phyloP scores from a whole-genome alignment of 2,113 vertebrate species.

The Bubo blakistoni region DNA sequence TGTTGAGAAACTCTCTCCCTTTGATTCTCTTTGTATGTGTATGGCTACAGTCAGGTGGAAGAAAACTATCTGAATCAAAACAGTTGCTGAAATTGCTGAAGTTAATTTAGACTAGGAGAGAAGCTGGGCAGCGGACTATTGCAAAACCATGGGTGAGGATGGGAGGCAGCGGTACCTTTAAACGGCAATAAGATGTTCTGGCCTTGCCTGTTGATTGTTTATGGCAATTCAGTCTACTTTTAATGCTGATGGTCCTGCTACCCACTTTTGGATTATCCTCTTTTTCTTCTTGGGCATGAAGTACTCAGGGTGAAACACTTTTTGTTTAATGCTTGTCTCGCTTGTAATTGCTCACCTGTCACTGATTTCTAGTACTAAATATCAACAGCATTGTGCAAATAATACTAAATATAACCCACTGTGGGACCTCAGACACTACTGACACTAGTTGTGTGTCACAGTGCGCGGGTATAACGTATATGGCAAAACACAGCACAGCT shows the following conservation, averaged over 20 bases:
- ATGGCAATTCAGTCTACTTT: background rate
- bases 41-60: accelerated
- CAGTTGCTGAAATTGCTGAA: background rate
- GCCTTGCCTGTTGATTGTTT: background rate
- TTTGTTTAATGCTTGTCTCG: background rate
- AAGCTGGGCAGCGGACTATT: background rate
- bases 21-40: background rate
- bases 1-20: background rate
- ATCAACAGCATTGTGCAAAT: background rate
- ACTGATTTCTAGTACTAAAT: background rate
- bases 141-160: accelerated
- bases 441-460: accelerated
- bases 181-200: background rate
- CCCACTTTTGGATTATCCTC: background rate
- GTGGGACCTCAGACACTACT: background rate
- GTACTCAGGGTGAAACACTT: background rate
- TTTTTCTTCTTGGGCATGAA: background rate
- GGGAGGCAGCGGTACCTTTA: background rate
- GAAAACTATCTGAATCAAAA: background rate
- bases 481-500: accelerated
- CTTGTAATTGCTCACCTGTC: background rate
- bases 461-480: background rate
- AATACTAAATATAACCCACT: background rate
- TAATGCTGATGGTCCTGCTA: background rate
- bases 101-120: background rate